phyloP scores from a whole-genome alignment of 1,140 invertebrate species.

The Stratiolaelaps scimitus region DNA sequence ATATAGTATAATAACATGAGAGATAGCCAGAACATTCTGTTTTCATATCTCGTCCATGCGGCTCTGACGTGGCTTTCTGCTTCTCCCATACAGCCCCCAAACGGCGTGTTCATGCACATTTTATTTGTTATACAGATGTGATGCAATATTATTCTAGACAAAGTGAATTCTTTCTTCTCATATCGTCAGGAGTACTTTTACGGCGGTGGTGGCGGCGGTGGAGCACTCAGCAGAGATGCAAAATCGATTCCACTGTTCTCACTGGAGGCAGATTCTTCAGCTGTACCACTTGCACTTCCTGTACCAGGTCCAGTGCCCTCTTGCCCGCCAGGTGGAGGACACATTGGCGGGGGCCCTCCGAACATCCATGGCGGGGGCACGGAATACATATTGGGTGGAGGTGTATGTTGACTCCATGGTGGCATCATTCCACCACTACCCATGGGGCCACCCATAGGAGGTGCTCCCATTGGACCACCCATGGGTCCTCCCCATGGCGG shows the following conservation, averaged over 20 bases:
- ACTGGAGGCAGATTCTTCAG: background rate
- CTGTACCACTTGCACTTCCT: no score
- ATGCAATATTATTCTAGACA: no score
- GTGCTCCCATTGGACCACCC: background rate
- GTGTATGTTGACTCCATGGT: constrained; percentile 17
- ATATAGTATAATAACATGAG: no score
- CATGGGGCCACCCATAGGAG: no score
- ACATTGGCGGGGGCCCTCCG: constrained; percentile 9
- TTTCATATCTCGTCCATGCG: no score
- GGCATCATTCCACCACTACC: constrained; percentile 7
- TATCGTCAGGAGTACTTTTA: background rate
- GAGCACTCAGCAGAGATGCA: constrained; percentile 19
- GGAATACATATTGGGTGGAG: constrained; percentile 11
- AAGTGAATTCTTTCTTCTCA: no score
- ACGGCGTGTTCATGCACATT: no score
- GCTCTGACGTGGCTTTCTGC: no score
- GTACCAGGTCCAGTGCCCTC: background rate
- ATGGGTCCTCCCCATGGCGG: constrained; percentile 3
- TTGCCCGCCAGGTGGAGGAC: background rate
- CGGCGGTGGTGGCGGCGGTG: constrained; percentile 22
- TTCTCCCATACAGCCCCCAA: no score
- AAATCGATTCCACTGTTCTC: constrained; percentile 11
- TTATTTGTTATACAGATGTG: no score
- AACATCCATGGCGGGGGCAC: constrained; percentile 24
- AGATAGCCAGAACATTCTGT: no score